Base-by-base conservation (phyloP, 1,140 invertebrate genomes). In the Sarcophaga bullata region DNA sequence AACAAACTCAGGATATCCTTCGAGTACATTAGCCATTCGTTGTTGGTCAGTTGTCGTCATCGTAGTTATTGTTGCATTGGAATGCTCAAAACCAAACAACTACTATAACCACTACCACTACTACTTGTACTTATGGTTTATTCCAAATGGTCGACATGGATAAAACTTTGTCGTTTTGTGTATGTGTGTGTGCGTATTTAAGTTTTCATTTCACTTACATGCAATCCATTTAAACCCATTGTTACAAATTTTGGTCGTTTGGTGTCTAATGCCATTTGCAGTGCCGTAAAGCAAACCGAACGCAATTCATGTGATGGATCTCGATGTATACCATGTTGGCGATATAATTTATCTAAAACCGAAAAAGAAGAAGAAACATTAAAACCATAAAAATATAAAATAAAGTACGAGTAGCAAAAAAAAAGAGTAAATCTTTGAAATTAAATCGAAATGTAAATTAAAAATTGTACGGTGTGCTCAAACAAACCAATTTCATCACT, bases 201-300 rank as follows among this genome's bases (percentile, higher is more conserved):
- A 58, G 54, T 58, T 58, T 58, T 58, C 54, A 54, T 25, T 48
- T 78, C 78, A 92, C 93, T 91, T 91, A 97, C 96, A 91, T 97
- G 95, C 86, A 97, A 94, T 83, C 97, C 97, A 88, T 94, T 94
- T 17, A 98, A 91, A 50, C 95, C 95, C 89, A 95, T 93, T 46
- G 93, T 92, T 73, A 97, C 93, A 82, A 98, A 93, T 91, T 96
- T 96, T 86, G 94, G 95, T 84, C 94, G 93, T 90, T 95, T 96
- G 73, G 94, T 96, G 90, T 98, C 96, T 80, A 98, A 90, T n/a
- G 96, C 95, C 85, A 96, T 91, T 90, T 96, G 96, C 85, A 98
- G 91, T 9, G 95, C 94, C 83, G 94, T 91, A 85, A 98, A 93
- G 91, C 96, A 97, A 85, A 94, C 94, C 81, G 95, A 93, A 87